Conservation (phyloP, 2,888 invertebrate species). For the Serripes groenlandicus region DNA sequence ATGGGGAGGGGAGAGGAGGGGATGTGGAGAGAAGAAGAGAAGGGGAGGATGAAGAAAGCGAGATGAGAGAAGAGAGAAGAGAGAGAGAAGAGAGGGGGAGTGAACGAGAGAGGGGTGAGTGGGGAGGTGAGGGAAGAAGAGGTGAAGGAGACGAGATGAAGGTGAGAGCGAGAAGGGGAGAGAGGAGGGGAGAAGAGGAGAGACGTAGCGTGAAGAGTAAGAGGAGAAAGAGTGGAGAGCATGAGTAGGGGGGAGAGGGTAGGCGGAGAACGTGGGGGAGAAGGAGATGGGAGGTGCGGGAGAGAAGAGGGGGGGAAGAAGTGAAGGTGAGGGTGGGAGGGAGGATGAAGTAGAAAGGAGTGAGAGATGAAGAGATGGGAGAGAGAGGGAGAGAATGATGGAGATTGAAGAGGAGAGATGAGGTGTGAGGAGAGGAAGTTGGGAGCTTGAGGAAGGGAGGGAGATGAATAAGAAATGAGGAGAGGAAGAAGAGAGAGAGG, state of each 20-base stretch:
- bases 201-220: background rate
- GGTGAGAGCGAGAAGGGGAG: background rate
- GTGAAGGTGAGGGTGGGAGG: background rate
- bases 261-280: background rate
- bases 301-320: background rate
- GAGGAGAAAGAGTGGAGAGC: background rate
- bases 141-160: background rate
- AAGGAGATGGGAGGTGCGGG: background rate
- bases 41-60: background rate
- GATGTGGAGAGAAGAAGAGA: background rate
- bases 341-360: background rate
- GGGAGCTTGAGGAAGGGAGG: too few relatives aligned
- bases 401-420: too few relatives aligned
- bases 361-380: background rate
- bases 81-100: background rate
- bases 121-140: background rate
- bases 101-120: background rate
- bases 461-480: too few relatives aligned
- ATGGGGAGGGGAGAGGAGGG: background rate
- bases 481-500: too few relatives aligned
- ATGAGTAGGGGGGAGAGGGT: background rate
- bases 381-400: too few relatives aligned
- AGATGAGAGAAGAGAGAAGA: background rate
- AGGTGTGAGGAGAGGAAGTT: too few relatives aligned
- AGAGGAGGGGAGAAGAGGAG: background rate